Conservation (phyloP, 2,113 vertebrate genomes). For the Rhea americana region DNA sequence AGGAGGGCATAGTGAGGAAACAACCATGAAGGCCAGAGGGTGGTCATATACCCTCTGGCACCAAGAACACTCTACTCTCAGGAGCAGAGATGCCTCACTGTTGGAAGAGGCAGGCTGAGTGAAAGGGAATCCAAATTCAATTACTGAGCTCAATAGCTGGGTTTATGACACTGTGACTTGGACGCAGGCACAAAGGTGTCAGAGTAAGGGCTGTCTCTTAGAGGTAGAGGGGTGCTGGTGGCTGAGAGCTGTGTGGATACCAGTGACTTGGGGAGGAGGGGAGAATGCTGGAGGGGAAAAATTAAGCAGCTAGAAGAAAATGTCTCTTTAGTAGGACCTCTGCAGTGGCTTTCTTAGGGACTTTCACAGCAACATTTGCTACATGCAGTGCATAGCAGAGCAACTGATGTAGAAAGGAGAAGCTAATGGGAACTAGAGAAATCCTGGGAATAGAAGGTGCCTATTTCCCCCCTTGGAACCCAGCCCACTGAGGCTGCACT, state of each 20-base stretch:
- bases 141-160: accelerated
- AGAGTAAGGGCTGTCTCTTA: background rate
- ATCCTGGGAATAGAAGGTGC: no score
- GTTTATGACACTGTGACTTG: background rate
- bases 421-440: no score
- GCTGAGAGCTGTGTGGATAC: background rate
- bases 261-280: background rate
- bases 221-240: background rate
- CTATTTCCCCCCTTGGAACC: no score
- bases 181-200: background rate
- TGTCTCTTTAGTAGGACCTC: background rate
- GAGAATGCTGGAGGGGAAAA: background rate
- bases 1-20: background rate
- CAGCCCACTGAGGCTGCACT: no score
- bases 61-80: background rate
- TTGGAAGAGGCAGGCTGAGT: background rate
- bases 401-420: no score
- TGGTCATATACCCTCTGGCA: background rate
- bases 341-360: background rate
- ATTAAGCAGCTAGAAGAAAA: background rate
- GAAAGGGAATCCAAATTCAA: background rate
- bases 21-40: background rate
- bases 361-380: background rate
- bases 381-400: no score
- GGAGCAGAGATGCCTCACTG: background rate